Conservation (phyloP, 2,797 vertebrate species). For the Catamblyrhynchus diadema region DNA sequence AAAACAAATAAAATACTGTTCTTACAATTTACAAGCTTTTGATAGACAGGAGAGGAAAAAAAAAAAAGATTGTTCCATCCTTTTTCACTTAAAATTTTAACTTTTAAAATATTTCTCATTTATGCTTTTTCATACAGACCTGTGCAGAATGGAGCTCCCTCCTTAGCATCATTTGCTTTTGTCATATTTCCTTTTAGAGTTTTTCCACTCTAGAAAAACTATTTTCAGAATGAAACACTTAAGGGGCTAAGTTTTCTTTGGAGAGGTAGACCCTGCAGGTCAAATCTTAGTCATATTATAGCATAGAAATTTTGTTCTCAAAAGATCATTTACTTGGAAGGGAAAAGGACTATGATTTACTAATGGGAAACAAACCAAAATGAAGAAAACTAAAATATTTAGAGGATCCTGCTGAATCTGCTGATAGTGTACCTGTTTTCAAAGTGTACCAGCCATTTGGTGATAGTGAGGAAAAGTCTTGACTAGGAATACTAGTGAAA, state of each 20-base stretch:
- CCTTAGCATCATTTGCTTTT: neutral
- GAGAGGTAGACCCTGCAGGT: neutral
- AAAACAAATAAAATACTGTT: neutral
- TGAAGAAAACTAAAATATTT: neutral
- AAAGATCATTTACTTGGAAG: neutral
- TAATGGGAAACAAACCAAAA: neutral
- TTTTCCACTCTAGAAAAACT: neutral
- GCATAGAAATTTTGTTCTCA: neutral
- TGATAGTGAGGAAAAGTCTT: neutral
- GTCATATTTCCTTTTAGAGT: neutral
- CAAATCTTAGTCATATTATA: neutral
- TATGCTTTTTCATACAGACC: neutral
- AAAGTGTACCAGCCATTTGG: neutral
- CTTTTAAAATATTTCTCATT: neutral
- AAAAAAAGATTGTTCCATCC: rapidly evolving
- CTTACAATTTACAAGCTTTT: neutral
- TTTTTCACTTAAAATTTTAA: neutral
- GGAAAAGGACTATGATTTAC: neutral
- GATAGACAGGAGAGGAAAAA: neutral
- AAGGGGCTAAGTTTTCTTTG: neutral
- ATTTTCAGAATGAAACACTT: neutral
- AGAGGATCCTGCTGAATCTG: neutral
- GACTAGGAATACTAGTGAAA: neutral
- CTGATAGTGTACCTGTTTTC: neutral
- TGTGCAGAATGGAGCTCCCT: neutral